Base-by-base conservation (phyloP, 2,797 vertebrate species). In the Sebastes iracundus region DNA sequence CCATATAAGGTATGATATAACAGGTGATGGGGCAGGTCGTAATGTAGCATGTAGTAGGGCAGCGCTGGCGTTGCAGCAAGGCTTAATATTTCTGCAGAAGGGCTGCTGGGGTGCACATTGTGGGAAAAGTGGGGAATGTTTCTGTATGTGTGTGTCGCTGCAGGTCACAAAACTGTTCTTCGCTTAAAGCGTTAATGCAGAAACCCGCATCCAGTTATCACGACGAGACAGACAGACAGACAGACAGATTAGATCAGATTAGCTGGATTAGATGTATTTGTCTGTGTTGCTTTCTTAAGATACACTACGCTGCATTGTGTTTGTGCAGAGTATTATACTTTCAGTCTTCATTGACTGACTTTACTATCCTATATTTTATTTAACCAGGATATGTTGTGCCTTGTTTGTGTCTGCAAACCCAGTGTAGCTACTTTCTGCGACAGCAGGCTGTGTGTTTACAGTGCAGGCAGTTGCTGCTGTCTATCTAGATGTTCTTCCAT, bases 1-100 rank as follows among this genome's bases (percentile, higher is more conserved):
- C 76, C 68, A 67, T 73, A 72, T 69, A 84, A 91, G 91, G 92
- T 90, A 91, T n/a, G 80, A 25, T 68, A 77, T 77, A 82, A 86
- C 90, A 92, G 87, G 87, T 87, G 86, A 90, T 64, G 77, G 80
- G 60, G 77, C 73, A 79, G 80, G 82, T 88, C 20, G 30, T 67
- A 62, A 77, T 72, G 76, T 69, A 72, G 65, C 71, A 62, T 72
- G 38, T 55, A 65, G 63, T 25, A 28, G 32, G 27, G 69, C 32
- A 25, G 66, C 30, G 16, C 61, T 80, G 63, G 66, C 64, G 27
- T 46, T 82, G 87, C 85, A 72, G 82, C 63, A 35, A 23, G 68
- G 59, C 23, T 67, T 23, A 70, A 72, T 77, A n/a, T 59, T 62
- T 64, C 30, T 64, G 75, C 62, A 70, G 75, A 71, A 66, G 14